phyloP scores from a whole-genome alignment of 2,888 invertebrate genomes.

The Pristionchus fissidentatus region DNA sequence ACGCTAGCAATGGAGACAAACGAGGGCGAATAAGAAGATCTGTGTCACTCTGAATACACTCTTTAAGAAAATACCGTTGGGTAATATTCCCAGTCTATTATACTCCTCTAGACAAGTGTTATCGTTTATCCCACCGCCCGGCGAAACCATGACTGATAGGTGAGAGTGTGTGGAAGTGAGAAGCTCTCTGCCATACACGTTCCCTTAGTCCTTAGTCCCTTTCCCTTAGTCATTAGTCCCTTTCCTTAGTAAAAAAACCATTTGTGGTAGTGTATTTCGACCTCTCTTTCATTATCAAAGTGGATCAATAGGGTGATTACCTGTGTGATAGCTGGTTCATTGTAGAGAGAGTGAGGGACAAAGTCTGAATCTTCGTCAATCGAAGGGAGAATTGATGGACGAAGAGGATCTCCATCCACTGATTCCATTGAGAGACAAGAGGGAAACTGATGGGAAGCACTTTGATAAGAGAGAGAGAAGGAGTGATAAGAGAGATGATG shows the following conservation, averaged over 20 bases:
- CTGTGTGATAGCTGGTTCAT: slow-evolving; percentile 29
- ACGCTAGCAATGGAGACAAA: neutral
- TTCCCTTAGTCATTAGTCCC: neutral
- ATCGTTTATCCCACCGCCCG: too few relatives aligned
- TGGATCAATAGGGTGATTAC: neutral
- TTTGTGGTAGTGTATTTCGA: too few relatives aligned
- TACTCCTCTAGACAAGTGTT: too few relatives aligned
- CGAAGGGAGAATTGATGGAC: neutral
- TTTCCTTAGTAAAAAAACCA: neutral
- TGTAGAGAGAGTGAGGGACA: slow-evolving; percentile 4
- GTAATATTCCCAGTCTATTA: too few relatives aligned
- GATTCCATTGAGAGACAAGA: slow-evolving; percentile 32
- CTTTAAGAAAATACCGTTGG: neutral
- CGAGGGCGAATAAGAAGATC: slow-evolving; percentile 3
- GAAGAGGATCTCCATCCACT: neutral
- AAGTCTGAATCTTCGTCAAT: neutral
- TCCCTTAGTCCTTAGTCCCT: neutral
- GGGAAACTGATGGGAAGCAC: slow-evolving; percentile 30
- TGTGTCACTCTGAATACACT: neutral
- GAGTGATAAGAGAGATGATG: slow-evolving; percentile 3
- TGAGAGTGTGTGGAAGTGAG: too few relatives aligned
- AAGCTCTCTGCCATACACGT: neutral
- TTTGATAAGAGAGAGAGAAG: neutral
- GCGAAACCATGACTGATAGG: too few relatives aligned
- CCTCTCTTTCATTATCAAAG: neutral